These are phyloP conservation scores for Podocnemis expansa DNA, from an alignment of 2,113 vertebrate genomes.

Conservation along the genomic window DNA sequence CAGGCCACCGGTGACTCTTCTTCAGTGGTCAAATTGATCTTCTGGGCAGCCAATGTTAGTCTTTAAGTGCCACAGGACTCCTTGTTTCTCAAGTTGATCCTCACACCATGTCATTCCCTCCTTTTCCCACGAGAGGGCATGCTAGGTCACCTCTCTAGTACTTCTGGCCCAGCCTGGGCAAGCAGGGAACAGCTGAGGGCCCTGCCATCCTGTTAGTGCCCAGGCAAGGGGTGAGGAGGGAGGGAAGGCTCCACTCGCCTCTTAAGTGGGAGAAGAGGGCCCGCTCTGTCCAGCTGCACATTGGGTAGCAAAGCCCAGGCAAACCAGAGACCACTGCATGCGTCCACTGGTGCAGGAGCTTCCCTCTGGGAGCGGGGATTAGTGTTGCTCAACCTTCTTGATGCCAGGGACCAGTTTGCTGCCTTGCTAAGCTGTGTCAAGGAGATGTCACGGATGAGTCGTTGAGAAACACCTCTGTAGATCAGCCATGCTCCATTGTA, in stretches of 20 bases:
- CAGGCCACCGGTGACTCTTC: not conserved
- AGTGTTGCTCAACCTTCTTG: no score
- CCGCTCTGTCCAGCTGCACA: not conserved
- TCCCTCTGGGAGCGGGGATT: not conserved
- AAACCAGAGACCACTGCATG: not conserved
- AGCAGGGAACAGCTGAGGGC: not conserved
- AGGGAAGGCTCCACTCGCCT: no score
- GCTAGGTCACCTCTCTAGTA: not conserved
- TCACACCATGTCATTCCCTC: not conserved
- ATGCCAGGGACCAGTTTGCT: no score
- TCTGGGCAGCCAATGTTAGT: no score
- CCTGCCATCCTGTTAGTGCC: not conserved
- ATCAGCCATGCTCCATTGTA: no score
- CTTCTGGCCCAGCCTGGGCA: not conserved
- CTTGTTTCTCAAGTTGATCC: not conserved
- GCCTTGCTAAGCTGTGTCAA: no score
- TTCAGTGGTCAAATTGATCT: not conserved
- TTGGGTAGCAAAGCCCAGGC: no score
- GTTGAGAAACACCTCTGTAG: no score
- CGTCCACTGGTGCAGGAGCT: not conserved
- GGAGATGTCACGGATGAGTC: no score
- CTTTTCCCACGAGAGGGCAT: not conserved
- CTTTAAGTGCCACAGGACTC: no score
- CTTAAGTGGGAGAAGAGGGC: no score
- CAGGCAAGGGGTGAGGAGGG: no score